Evolutionary conservation across 2,113 vertebrate species (phyloP).

Genomic region (Eolophus roseicapilla): DNA sequence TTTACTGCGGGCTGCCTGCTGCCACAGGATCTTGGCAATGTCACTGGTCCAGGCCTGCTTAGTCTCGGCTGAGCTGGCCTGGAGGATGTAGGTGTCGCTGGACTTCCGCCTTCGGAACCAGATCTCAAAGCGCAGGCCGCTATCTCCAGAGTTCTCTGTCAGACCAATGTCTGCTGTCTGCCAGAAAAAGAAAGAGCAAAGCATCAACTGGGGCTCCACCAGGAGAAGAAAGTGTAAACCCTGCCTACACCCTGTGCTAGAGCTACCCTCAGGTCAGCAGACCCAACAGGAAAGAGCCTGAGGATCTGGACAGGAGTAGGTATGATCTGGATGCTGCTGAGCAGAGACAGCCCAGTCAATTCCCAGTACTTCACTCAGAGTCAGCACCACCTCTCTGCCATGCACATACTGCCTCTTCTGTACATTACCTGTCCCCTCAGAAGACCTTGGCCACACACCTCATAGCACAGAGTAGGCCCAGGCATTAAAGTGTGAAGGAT

Average conservation of each 20-base stretch:
- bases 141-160: slow-evolving; percentile 83
- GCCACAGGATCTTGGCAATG: slow-evolving; percentile 90
- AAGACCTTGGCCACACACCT: background rate
- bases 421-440: fast-evolving
- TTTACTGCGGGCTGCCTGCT: slow-evolving; percentile 91
- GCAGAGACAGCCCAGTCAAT: background rate
- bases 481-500: background rate
- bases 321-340: background rate
- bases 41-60: slow-evolving; percentile 88
- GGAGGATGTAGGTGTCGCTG: slow-evolving; percentile 84
- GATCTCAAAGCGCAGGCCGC: slow-evolving; percentile 82
- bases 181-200: background rate
- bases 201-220: background rate
- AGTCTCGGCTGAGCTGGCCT: slow-evolving; percentile 78
- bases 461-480: background rate
- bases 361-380: background rate
- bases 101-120: slow-evolving; percentile 87
- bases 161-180: slow-evolving; percentile 87
- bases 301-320: background rate
- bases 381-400: background rate
- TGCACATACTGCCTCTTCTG: fast-evolving
- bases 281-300: background rate
- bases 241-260: background rate
- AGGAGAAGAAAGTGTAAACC: background rate
- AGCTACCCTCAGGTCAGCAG: background rate